Percentiles rank a stretch among this genome's conserved stretches.
Evolutionary conservation across 2,888 invertebrate genomes (phyloP).

Genomic region (Rhamnusium bicolor): DNA sequence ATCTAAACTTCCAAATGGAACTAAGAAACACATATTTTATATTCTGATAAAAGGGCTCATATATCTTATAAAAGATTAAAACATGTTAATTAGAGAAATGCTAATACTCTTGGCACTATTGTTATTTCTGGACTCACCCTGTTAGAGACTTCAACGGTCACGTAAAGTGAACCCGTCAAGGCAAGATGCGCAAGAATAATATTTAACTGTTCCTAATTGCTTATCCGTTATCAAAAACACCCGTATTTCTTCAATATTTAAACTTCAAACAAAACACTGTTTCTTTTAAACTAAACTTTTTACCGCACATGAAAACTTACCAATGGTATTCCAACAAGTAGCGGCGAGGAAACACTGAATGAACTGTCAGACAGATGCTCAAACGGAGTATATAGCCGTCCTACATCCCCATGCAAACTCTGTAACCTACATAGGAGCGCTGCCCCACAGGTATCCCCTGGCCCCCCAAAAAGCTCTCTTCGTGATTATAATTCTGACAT

Average conservation of each 20-base stretch:
- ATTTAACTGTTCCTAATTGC: conserved; percentile 2
- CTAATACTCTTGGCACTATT: background rate
- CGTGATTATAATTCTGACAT: conserved; percentile 54
- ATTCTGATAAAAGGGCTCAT: too few species aligned
- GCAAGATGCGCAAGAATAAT: background rate
- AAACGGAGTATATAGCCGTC: conserved; percentile 69
- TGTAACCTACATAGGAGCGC: conserved; percentile 66
- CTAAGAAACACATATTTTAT: too few species aligned
- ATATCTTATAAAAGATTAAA: too few species aligned
- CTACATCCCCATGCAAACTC: conserved; percentile 71
- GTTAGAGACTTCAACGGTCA: conserved; percentile 40
- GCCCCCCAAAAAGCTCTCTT: conserved; percentile 26
- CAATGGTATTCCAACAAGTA: conserved; percentile 47
- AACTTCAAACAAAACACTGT: conserved; percentile 17
- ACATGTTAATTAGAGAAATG: too few species aligned
- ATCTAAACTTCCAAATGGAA: too few species aligned
- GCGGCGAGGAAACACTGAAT: conserved; percentile 64
- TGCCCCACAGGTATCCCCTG: conserved; percentile 27
- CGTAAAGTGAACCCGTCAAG: conserved; percentile 32
- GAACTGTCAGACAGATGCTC: conserved; percentile 61
- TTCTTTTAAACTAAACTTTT: conserved; percentile 18
- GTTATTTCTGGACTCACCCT: conserved; percentile 26
- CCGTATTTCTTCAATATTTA: conserved; percentile 8
- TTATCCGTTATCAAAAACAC: conserved; percentile 27
- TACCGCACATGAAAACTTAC: conserved; percentile 39